Base-by-base conservation (phyloP, 1,140 invertebrate genomes). In the Chironomus tepperi region DNA sequence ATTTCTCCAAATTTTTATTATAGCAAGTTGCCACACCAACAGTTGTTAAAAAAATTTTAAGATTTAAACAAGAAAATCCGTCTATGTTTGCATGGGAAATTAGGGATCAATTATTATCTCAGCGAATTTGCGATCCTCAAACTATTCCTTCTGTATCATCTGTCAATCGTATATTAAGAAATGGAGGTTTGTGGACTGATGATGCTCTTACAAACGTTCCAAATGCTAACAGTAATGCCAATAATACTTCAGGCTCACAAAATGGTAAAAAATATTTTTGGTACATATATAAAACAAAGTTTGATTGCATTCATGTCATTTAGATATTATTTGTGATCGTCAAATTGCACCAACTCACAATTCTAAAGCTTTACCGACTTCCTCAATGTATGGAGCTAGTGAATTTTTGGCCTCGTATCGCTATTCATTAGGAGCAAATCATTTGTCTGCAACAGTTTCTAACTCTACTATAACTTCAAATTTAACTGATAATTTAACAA, bases 31-130 rank as follows among this genome's bases (percentile, higher is more conserved):
- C 94, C 73, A 96, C 94, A 18, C 94, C 94, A 12, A 93, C 93
- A 0, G 93, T 96, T 0, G 94, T 96, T 1, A 93, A 94, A 83
- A 94, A 94, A 84, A 96, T 97, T 76, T 87, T 96, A 15, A 88
- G 93, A 5, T 88, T 94, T 79, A 96, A 96, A 80, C 92, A 94
- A 79, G 94, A 96, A 80, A 95, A 96, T 81, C 93, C 94, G 0
- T 92, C 92, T 6, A 91, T 96, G 89, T 96, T 96, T 79, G 93
- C 93, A 10, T 96, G 93, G 93, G 95, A 96, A 84, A 96, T 97
- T 73, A 86, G 94, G 0, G 94, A 97, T 79, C 88, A 93, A 77
- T 84, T 97, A 74, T 88, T 94, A 15, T 87, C 90, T 12, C 93
- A 95, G 79, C 87, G 93, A 65, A 89, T 94, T 74, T 95, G 93